Conservation (phyloP, 2,888 invertebrate species). For the Scelioninae gen. 1 region DNA sequence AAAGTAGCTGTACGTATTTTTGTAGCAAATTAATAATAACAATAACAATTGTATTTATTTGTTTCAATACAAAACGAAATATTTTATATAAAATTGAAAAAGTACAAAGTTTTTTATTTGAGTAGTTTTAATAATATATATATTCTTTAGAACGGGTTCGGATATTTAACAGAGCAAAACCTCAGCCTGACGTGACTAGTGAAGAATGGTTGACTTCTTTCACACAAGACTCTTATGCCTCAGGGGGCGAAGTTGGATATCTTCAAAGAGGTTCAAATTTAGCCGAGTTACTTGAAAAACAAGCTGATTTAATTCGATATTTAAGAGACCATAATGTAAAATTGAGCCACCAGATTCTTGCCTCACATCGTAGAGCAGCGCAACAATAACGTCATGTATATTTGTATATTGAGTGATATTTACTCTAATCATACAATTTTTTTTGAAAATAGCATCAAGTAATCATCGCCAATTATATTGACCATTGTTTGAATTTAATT, state of each 20-base stretch:
- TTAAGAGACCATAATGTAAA: slow-evolving; percentile 88
- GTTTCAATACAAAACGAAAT: neutral
- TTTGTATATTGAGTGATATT: slow-evolving; percentile 35
- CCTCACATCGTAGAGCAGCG: slow-evolving; percentile 73
- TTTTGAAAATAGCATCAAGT: neutral
- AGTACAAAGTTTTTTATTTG: neutral
- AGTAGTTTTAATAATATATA: neutral
- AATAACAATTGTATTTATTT: too few species aligned
- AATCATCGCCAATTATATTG: neutral
- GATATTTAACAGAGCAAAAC: slow-evolving; percentile 86
- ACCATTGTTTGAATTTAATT: too few species aligned
- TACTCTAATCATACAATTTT: slow-evolving; percentile 4
- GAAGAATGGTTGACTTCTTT: slow-evolving; percentile 86
- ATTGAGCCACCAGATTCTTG: slow-evolving; percentile 86
- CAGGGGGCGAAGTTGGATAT: slow-evolving; percentile 85
- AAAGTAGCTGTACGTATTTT: too few species aligned
- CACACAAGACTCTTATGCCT: slow-evolving; percentile 85
- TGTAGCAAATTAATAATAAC: too few species aligned
- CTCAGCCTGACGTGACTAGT: slow-evolving; percentile 87
- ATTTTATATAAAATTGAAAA: neutral
- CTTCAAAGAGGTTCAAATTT: slow-evolving; percentile 78
- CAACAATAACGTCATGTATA: slow-evolving; percentile 45
- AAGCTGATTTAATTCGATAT: slow-evolving; percentile 89
- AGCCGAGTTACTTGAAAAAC: slow-evolving; percentile 88
- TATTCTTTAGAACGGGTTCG: slow-evolving; percentile 86